Conservation (phyloP, 2,113 vertebrate species). For the Aegithalos caudatus region DNA sequence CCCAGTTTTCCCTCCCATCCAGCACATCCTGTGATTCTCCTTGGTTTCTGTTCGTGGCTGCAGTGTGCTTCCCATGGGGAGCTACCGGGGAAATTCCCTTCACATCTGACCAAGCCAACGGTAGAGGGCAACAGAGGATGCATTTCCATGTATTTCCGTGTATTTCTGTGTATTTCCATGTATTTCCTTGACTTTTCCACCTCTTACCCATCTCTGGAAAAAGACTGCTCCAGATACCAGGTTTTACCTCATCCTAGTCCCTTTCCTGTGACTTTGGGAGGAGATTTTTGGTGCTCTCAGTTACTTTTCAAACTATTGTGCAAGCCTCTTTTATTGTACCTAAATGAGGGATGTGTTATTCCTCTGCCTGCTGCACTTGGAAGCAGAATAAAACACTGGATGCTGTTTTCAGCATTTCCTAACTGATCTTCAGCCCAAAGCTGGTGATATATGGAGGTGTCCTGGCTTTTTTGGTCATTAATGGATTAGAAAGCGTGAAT, state of each 20-base stretch:
- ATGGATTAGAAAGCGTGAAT: background rate
- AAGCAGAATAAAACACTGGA: background rate
- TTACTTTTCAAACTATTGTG: background rate
- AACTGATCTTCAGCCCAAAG: background rate
- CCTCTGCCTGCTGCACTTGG: background rate
- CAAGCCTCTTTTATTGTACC: background rate
- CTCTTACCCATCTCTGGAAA: background rate
- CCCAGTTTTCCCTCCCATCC: background rate
- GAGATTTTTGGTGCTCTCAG: background rate
- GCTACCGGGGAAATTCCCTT: background rate
- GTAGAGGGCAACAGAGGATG: constrained; percentile 49
- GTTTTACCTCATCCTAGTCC: background rate
- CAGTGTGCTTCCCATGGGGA: background rate
- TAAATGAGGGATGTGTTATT: background rate
- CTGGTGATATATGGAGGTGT: background rate
- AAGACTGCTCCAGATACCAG: background rate
- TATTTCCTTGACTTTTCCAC: background rate
- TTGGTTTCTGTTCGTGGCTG: background rate
- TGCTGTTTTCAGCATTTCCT: background rate
- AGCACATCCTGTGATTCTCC: too few relatives aligned
- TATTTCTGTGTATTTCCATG: background rate
- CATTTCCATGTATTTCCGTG: background rate
- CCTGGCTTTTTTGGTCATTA: background rate
- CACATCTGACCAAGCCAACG: background rate
- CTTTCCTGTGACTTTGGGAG: background rate